A percentile compares a stretch with the other conserved stretches of the same genome.
phyloP scores from a whole-genome alignment of 2,888 invertebrate genomes.

The Lasioglossum lativentre region DNA sequence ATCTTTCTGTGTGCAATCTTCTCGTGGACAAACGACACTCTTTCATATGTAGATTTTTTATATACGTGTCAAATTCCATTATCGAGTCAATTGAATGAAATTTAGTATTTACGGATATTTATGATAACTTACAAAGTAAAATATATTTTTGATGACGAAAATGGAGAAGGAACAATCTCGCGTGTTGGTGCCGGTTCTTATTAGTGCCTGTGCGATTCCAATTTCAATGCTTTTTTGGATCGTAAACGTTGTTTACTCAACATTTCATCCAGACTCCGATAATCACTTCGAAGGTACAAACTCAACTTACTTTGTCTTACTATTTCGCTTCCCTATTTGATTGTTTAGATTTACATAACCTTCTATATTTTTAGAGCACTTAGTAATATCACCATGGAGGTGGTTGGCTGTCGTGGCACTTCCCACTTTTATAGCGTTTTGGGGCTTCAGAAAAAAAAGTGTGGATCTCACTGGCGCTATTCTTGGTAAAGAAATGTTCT shows the following conservation, averaged over 20 bases:
- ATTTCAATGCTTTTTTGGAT: slow-evolving; percentile 92
- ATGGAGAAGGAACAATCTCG: slow-evolving; percentile 59
- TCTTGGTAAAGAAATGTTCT: slow-evolving; percentile 84
- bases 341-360: slow-evolving; percentile 34
- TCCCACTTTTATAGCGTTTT: slow-evolving; percentile 88
- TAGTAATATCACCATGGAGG: slow-evolving; percentile 88
- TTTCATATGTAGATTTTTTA: not conserved
- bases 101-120: not conserved
- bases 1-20: not conserved
- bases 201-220: slow-evolving; percentile 90
- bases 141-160: slow-evolving; percentile 47
- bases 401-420: slow-evolving; percentile 89
- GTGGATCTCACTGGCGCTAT: slow-evolving; percentile 90
- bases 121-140: not conserved
- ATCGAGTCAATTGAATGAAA: not conserved
- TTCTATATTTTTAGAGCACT: slow-evolving; percentile 85
- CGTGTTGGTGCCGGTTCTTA: slow-evolving; percentile 86
- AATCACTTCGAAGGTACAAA: slow-evolving; percentile 83
- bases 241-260: slow-evolving; percentile 89
- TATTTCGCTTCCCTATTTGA: not conserved
- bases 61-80: not conserved
- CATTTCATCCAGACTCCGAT: slow-evolving; percentile 86
- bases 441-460: slow-evolving; percentile 89
- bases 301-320: slow-evolving; percentile 23
- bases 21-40: not conserved